Percentiles rank a stretch among this genome's conserved stretches.
These are phyloP conservation scores for Xyrichtys novacula DNA, from an alignment of 2,797 vertebrate genomes.

Conservation along the genomic window DNA sequence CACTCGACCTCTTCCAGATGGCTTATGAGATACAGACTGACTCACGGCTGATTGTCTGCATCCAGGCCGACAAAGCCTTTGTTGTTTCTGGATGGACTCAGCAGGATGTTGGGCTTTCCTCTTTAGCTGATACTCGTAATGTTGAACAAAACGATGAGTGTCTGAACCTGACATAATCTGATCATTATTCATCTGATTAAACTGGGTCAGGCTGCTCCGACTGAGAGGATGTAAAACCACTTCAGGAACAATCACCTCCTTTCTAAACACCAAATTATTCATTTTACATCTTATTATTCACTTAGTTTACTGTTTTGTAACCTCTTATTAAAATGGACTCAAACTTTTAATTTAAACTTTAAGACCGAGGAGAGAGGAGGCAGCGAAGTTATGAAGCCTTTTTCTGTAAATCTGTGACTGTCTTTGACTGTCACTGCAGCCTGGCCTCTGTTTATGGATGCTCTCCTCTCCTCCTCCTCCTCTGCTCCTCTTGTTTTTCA, in stretches of 20 bases:
- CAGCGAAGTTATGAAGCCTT: no score
- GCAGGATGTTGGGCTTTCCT: slow-evolving; percentile 72
- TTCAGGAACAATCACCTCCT: not conserved
- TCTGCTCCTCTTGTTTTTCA: slow-evolving; percentile 58
- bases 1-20: slow-evolving; percentile 60
- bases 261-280: no score
- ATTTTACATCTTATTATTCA: no score
- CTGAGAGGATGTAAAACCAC: not conserved
- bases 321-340: no score
- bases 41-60: slow-evolving; percentile 47
- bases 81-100: slow-evolving; percentile 65
- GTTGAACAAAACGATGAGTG: slow-evolving; percentile 40
- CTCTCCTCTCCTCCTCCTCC: slow-evolving; percentile 37
- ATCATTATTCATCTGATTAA: slow-evolving; percentile 4
- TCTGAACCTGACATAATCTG: slow-evolving; percentile 24
- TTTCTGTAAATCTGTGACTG: no score
- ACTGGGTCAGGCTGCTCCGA: not conserved
- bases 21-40: slow-evolving; percentile 49
- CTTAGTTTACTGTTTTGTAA: not conserved
- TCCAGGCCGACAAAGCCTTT: slow-evolving; percentile 51
- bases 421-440: slow-evolving; percentile 47
- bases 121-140: slow-evolving; percentile 46
- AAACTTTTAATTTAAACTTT: no score
- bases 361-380: no score
- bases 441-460: slow-evolving; percentile 65